Percentiles rank a stretch among this genome's conserved stretches.
phyloP scores from a whole-genome alignment of 2,888 invertebrate species.

The Silvanus unidentatus region DNA sequence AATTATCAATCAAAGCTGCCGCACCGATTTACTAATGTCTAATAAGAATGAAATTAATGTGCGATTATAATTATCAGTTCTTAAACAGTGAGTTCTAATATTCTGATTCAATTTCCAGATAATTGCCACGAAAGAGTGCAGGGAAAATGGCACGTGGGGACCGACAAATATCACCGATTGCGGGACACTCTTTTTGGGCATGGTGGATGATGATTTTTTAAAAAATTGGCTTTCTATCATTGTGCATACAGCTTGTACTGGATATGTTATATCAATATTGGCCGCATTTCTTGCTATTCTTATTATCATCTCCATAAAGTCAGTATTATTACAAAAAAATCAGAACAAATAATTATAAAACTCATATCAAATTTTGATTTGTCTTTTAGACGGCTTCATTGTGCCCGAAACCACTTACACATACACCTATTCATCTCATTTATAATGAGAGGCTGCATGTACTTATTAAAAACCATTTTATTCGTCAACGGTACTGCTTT shows the following conservation, averaged over 20 bases:
- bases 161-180: slow-evolving; percentile 49
- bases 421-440: slow-evolving; percentile 62
- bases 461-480: slow-evolving; percentile 53
- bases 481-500: slow-evolving; percentile 51
- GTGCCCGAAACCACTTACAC: slow-evolving; percentile 61
- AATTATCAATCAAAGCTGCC: slow-evolving; percentile 45
- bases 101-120: slow-evolving; percentile 33
- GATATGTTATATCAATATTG: slow-evolving; percentile 51
- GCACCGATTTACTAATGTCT: slow-evolving; percentile 29
- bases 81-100: slow-evolving; percentile 11
- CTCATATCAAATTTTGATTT: no score
- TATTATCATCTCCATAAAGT: slow-evolving; percentile 52
- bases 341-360: no score
- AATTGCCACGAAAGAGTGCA: slow-evolving; percentile 47
- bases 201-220: slow-evolving; percentile 22
- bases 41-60: slow-evolving; percentile 12
- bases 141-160: slow-evolving; percentile 48
- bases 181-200: slow-evolving; percentile 13
- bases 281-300: slow-evolving; percentile 49
- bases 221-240: slow-evolving; percentile 50
- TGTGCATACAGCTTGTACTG: slow-evolving; percentile 50
- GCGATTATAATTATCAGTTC: slow-evolving; percentile 4
- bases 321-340: no score
- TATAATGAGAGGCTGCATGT: slow-evolving; percentile 55
- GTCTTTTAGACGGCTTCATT: slow-evolving; percentile 53